Evolutionary conservation across 2,888 invertebrate species (phyloP).

Genomic region (Metacarcinus magister): DNA sequence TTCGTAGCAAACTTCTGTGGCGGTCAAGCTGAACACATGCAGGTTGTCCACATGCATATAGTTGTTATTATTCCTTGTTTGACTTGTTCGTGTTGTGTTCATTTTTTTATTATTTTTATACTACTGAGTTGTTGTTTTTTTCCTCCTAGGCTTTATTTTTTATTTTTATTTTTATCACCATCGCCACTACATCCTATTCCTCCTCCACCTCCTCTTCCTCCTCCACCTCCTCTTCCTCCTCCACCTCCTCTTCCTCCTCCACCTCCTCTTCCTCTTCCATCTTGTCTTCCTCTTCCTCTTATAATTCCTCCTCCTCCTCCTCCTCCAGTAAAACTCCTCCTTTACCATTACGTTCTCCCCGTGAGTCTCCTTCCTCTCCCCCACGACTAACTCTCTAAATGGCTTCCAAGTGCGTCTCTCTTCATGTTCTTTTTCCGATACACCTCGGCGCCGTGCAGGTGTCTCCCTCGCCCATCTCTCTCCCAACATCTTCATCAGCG

Average conservation of each 20-base stretch:
- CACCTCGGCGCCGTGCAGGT: background rate
- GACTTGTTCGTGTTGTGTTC: too few species aligned
- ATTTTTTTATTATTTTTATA: background rate
- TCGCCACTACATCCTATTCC: background rate
- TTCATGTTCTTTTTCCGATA: background rate
- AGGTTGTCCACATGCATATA: background rate
- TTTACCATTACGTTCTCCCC: conserved; percentile 30
- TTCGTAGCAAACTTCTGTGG: background rate
- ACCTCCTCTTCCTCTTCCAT: background rate
- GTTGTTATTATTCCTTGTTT: background rate
- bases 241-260: background rate
- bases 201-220: background rate
- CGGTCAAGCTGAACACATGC: background rate
- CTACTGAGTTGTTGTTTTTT: too few species aligned
- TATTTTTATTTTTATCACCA: background rate
- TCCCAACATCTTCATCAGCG: background rate
- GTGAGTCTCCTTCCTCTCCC: background rate
- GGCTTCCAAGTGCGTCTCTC: background rate
- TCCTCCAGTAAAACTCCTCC: background rate
- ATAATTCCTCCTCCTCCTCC: background rate
- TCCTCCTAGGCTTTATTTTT: background rate
- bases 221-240: background rate
- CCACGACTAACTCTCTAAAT: background rate
- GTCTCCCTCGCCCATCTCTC: conserved; percentile 2
- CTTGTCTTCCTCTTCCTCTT: background rate